Evolutionary conservation across 2,797 vertebrate species (phyloP).

Genomic region (Geotrypetes seraphini): DNA sequence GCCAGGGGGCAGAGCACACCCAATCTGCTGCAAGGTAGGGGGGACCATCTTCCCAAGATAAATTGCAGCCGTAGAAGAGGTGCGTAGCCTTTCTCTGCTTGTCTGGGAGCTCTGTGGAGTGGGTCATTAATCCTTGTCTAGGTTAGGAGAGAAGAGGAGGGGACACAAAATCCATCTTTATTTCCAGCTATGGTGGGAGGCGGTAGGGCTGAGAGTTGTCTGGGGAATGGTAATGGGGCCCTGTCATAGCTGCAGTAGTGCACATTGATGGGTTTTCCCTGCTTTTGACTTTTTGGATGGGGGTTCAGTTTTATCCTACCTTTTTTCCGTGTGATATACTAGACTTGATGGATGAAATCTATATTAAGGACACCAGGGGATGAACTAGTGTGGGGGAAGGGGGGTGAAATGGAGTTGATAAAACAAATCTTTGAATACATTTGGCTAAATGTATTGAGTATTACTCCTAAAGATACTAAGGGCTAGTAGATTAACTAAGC

Average conservation of each 20-base stretch:
- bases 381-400: no score
- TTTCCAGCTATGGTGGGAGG: constrained; percentile 48
- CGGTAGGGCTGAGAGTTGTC: no score
- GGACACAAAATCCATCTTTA: constrained; percentile 36
- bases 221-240: constrained; percentile 47
- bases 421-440: no score
- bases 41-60: constrained; percentile 59
- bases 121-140: constrained; percentile 70
- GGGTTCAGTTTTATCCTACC: constrained; percentile 2
- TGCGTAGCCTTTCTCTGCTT: constrained; percentile 53
- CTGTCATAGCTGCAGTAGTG: constrained; percentile 48
- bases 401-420: no score
- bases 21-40: constrained; percentile 30
- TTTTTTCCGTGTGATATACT: no score
- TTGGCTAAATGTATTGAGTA: no score
- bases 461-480: no score
- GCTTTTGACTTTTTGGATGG: constrained; percentile 16
- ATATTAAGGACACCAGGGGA: no score
- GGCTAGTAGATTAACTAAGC: no score
- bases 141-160: constrained; percentile 50
- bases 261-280: constrained; percentile 22
- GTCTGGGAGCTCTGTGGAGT: constrained; percentile 48
- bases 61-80: constrained; percentile 60
- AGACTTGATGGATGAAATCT: no score
- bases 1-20: constrained; percentile 56